Evolutionary conservation across 2,113 vertebrate species (phyloP).

Genomic region (Sciurus niger): DNA sequence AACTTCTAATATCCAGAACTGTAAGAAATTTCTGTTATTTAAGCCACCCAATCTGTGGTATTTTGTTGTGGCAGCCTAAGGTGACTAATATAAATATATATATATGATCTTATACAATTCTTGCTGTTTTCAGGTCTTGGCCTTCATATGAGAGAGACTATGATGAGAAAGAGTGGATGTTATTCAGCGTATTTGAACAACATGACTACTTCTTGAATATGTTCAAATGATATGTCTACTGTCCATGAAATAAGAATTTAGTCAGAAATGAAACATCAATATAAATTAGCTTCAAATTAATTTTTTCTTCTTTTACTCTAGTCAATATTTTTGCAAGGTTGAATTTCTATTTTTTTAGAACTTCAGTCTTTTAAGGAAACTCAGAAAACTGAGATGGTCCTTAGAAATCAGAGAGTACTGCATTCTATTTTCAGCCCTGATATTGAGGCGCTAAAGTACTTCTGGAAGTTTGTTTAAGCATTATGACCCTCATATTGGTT

Average conservation of each 20-base stretch:
- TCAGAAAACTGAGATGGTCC: background rate
- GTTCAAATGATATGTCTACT: background rate
- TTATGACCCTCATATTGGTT: no score
- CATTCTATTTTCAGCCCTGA: background rate
- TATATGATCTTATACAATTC: background rate
- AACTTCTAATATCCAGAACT: background rate
- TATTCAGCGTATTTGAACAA: background rate
- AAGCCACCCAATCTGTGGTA: background rate
- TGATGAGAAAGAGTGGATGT: background rate
- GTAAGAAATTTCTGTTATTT: background rate
- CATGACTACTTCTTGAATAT: no score
- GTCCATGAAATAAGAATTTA: background rate
- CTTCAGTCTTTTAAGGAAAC: background rate
- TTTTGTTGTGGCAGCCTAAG: background rate
- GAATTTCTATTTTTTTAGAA: background rate
- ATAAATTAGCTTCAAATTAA: constrained; percentile 24
- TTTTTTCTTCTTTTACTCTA: background rate
- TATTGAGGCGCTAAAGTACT: background rate
- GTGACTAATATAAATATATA: background rate
- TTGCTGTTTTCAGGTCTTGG: background rate
- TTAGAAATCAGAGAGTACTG: background rate
- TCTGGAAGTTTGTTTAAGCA: background rate
- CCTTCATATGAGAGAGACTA: background rate
- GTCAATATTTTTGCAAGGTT: background rate
- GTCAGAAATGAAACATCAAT: background rate